phyloP scores from a whole-genome alignment of 1,140 invertebrate species.

The Schlechtendalia chinensis region DNA sequence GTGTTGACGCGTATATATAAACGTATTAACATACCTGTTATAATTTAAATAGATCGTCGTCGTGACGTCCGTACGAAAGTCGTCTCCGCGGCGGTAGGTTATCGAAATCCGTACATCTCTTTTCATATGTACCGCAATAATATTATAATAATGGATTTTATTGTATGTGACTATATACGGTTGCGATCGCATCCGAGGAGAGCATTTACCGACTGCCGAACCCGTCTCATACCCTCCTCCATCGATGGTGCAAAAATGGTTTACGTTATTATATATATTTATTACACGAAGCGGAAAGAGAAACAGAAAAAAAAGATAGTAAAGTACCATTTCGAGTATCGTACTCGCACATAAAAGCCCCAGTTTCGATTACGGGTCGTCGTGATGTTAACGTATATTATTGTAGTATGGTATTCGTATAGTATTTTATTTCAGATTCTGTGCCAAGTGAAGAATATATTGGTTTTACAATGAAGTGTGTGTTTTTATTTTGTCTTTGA shows the following conservation, averaged over 20 bases:
- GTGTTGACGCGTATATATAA: background rate
- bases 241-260: too few species aligned
- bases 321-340: constrained; percentile 10
- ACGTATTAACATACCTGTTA: too few species aligned
- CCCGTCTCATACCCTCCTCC: too few species aligned
- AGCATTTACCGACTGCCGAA: background rate
- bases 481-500: too few species aligned
- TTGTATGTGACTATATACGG: background rate
- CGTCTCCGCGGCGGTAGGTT: background rate
- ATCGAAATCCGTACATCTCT: constrained; percentile 17
- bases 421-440: too few species aligned
- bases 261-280: too few species aligned
- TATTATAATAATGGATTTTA: constrained; percentile 1
- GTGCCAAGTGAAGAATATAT: too few species aligned
- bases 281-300: too few species aligned
- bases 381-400: too few species aligned
- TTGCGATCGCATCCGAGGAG: background rate
- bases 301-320: background rate
- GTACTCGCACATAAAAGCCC: background rate
- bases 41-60: background rate
- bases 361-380: background rate
- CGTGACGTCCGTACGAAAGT: constrained; percentile 13
- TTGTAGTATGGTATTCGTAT: too few species aligned
- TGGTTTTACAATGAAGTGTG: too few species aligned
- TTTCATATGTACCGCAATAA: background rate